Base-by-base conservation (phyloP, 1,140 invertebrate genomes). In the Papilio xuthus region DNA sequence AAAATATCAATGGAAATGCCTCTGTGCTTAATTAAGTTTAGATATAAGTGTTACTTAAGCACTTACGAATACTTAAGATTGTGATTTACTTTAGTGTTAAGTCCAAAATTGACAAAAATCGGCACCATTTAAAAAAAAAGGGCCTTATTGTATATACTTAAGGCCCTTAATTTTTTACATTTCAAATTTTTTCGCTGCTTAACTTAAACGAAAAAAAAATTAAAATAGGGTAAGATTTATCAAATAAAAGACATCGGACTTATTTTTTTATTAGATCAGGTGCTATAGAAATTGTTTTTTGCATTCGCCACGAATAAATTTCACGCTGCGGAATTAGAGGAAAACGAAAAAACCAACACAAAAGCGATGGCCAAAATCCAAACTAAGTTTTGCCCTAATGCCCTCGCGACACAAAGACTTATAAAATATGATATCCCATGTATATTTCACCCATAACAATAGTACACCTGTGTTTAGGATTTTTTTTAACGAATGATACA, bases 401-500 rank as follows among this genome's bases (percentile, higher is more conserved):
- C 81, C 86, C 79, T 76, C 77, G 67, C 71, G 50, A 77, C 79
- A 85, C 83, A 86, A 85, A 81, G 78, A 77, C 50, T 23, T 56
- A 78, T 79, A 80, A 82, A 84, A 83, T 84, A 82, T 79, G 70
- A 83, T 71, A 84, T 53, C 78, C 82, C 81, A 84, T 83, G 84
- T 81, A 83, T 85, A 84, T 88, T 84, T 85, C 76, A 84, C 83
- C 56, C 79, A 83, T 67, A 82, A 82, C 77, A 80, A 82, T 78
- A 44, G 56, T 77, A 76, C 81, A 82, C 79, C 79, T 82, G 80
- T 81, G 78, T 41, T 20, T 18, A 26, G 20, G 50, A 79, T 79
- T 76, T 32, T 18, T 71, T 6, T 18, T 60, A 75, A 20, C 60
- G 18, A 70, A 76, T 76, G n/a, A 23, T 41, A 76, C 74, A 76